Percentiles rank a stretch among this genome's conserved stretches.
phyloP scores from a whole-genome alignment of 92 coral and sea anemone species.

The Zoanthus sociatus region DNA sequence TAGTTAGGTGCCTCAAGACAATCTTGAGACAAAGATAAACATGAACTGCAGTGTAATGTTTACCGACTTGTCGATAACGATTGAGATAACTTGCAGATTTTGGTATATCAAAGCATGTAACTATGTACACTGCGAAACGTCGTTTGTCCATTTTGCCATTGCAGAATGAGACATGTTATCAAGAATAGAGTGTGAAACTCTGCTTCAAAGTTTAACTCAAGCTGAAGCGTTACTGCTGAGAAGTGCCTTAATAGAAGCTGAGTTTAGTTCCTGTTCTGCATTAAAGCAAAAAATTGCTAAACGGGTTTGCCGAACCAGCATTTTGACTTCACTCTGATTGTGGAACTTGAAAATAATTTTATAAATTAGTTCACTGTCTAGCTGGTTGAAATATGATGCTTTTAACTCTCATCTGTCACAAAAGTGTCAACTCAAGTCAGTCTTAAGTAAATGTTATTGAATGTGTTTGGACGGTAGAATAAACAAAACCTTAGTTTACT shows the following conservation, averaged over 20 bases:
- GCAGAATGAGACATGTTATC: constrained; percentile 1
- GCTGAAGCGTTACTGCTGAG: not conserved
- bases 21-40: not conserved
- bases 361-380: constrained; percentile 16
- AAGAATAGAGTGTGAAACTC: constrained; percentile 16
- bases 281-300: constrained; percentile 8
- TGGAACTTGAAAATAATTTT: constrained; percentile 5
- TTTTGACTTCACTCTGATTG: constrained; percentile 14
- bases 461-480: constrained; percentile 26
- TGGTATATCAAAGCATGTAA: not conserved
- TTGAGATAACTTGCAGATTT: not conserved
- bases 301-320: not conserved
- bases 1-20: too few species aligned
- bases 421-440: constrained; percentile 26
- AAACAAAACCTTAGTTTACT: constrained; percentile 9
- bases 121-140: too few species aligned
- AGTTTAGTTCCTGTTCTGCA: constrained; percentile 15
- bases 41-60: not conserved
- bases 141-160: too few species aligned
- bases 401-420: not conserved
- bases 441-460: constrained; percentile 27
- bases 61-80: not conserved
- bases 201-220: constrained; percentile 10
- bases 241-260: constrained; percentile 17
- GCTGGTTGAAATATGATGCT: constrained; percentile 17